Percentiles rank a stretch among this genome's conserved stretches.
phyloP scores from a whole-genome alignment of 2,797 vertebrate genomes.

The Chrysocyon brachyurus region DNA sequence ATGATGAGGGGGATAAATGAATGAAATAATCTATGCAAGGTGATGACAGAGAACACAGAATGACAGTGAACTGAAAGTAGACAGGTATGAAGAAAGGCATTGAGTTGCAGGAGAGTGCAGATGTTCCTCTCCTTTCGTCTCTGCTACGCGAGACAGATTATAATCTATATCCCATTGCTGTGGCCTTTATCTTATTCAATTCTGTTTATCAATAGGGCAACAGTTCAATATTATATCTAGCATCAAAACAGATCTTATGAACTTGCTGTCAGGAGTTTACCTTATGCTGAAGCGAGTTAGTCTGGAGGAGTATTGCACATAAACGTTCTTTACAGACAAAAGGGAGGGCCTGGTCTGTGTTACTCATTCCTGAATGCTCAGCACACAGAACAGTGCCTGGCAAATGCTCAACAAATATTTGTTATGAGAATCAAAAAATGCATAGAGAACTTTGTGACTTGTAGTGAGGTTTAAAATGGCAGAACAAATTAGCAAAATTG shows the following conservation, averaged over 20 bases:
- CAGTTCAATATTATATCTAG: neutral
- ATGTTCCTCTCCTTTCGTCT: neutral
- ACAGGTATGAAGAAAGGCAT: neutral
- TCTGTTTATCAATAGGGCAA: neutral
- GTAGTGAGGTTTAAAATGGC: neutral
- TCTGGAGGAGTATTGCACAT: neutral
- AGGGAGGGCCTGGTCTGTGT: neutral
- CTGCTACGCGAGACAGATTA: neutral
- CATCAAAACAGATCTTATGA: neutral
- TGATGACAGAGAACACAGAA: neutral
- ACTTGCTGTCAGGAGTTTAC: neutral
- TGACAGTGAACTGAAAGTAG: neutral
- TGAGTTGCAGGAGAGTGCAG: accelerated
- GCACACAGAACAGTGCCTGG: neutral
- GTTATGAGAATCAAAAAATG: neutral
- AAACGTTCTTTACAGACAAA: neutral
- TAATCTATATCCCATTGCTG: neutral
- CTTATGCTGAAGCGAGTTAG: neutral
- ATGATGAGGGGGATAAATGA: neutral
- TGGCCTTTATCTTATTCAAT: neutral
- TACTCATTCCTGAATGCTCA: neutral
- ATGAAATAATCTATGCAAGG: neutral
- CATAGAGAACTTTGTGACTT: neutral
- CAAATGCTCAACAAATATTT: neutral
- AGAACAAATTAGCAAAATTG: neutral